Base-by-base conservation (phyloP, 2,797 vertebrate species). In the Gobionotothen gibberifrons region DNA sequence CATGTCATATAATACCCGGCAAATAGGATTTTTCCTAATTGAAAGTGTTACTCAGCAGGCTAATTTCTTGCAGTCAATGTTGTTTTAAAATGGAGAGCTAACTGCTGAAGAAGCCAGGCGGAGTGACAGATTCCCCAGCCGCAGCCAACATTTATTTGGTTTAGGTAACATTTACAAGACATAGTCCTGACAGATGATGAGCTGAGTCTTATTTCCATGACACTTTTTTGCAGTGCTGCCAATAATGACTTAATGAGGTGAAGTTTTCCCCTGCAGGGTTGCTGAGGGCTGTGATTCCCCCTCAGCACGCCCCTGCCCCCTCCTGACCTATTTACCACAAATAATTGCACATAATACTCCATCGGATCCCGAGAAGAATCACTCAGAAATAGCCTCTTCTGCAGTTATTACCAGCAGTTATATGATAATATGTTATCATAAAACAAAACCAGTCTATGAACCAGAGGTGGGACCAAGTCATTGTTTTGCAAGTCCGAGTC, bases 261-360 rank as follows among this genome's bases (percentile, higher is more conserved):
- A 86, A 17, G 60, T 71, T 85, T 36, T 73, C 68, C 78, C 77
- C 61, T 29, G 72, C 84, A 9, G 79, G 82, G 60, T 72, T 46
- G 56, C 86, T 39, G 54, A 69, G 32, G 84, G 81, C 81, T 81
- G 68, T 2, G 66, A 62, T 71, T 84, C 78, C 78, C 79, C 77
- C 67, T 64, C 90, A 72, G 82, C 79, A 68, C 2, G 48, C 56
- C 8, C 17, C 79, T 43, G 74, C 81, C 82, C 85, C 85, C 81
- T 70, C 63, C 72, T 74, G 82, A 83, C 85, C 82, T 81, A 81
- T 86, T 90, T 90, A 86, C 76, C 59, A 14, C 69, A 67, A 78
- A 87, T 90, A 85, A 90, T 85, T 76, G 54, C 80, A 83, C 69
- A 65, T 78, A 78, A 81, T 57, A 42, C 54, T 19, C 48, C 78